These are phyloP conservation scores for Arbacia lixula DNA, from an alignment of 53 echinoderm and acorn worm species.

Conservation along the genomic window DNA sequence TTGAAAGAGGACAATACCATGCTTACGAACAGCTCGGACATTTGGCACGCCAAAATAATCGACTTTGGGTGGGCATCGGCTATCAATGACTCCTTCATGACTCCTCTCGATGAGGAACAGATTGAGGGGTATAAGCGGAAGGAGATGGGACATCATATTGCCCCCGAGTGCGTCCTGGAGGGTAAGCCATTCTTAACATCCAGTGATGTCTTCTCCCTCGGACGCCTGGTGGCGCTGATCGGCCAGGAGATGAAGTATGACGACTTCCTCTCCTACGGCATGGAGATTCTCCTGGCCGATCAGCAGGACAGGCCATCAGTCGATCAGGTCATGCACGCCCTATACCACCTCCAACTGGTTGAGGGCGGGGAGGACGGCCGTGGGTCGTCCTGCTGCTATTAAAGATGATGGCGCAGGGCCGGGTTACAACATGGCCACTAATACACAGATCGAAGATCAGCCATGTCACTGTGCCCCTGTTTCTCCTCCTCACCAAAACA, in stretches of 20 bases:
- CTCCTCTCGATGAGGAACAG: neutral
- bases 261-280: conserved; percentile 13
- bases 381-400: conserved; percentile 12
- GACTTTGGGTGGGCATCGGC: conserved; percentile 23
- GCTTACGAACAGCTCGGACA: neutral
- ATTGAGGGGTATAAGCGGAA: neutral
- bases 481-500: too few species aligned
- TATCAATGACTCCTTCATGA: neutral
- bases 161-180: conserved; percentile 38
- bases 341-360: neutral
- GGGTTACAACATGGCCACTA: too few species aligned
- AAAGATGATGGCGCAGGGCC: too few species aligned
- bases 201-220: conserved; percentile 38
- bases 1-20: conserved; percentile 30
- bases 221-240: neutral
- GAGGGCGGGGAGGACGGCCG: conserved; percentile 3
- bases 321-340: conserved; percentile 1
- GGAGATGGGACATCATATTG: neutral
- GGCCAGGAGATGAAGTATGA: neutral
- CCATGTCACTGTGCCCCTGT: too few species aligned
- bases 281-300: neutral
- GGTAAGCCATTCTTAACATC: neutral
- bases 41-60: conserved; percentile 33
- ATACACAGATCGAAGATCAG: too few species aligned
- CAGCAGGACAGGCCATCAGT: conserved; percentile 5